phyloP scores from a whole-genome alignment of 1,140 invertebrate species.

The Psilanteris sp. region DNA sequence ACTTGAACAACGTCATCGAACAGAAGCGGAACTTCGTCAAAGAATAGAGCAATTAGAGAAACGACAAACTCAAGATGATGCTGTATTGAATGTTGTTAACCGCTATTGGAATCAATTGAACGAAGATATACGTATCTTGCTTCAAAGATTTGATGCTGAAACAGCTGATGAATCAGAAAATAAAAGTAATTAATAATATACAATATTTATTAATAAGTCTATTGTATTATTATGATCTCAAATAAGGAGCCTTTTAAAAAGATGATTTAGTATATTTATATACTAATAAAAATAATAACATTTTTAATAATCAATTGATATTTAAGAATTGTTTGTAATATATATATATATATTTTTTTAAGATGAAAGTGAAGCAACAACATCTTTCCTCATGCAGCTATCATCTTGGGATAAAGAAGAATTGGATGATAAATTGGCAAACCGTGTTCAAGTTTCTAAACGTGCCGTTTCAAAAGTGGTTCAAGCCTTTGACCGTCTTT shows the following conservation, averaged over 20 bases:
- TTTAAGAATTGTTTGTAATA: too few relatives aligned
- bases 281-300: too few relatives aligned
- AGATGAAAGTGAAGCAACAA: conserved; percentile 98
- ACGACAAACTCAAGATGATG: conserved; percentile 97
- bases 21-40: conserved; percentile 88
- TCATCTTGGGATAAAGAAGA: conserved; percentile 99
- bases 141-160: conserved; percentile 98
- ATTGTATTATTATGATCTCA: too few relatives aligned
- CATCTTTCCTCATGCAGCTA: conserved; percentile 96
- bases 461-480: conserved; percentile 97
- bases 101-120: conserved; percentile 98
- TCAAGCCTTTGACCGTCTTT: conserved; percentile 96
- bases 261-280: too few relatives aligned
- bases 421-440: conserved; percentile 95
- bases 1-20: conserved; percentile 89
- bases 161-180: conserved; percentile 97
- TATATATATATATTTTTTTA: conserved; percentile 66
- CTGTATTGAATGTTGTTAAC: conserved; percentile 98
- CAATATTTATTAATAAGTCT: too few relatives aligned
- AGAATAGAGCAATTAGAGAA: conserved; percentile 98
- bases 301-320: too few relatives aligned
- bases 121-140: conserved; percentile 95
- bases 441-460: conserved; percentile 95
- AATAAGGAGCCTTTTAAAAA: too few relatives aligned
- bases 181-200: conserved; percentile 84